phyloP scores from a whole-genome alignment of 2,797 vertebrate species.

The Rhinichthys osculus region DNA sequence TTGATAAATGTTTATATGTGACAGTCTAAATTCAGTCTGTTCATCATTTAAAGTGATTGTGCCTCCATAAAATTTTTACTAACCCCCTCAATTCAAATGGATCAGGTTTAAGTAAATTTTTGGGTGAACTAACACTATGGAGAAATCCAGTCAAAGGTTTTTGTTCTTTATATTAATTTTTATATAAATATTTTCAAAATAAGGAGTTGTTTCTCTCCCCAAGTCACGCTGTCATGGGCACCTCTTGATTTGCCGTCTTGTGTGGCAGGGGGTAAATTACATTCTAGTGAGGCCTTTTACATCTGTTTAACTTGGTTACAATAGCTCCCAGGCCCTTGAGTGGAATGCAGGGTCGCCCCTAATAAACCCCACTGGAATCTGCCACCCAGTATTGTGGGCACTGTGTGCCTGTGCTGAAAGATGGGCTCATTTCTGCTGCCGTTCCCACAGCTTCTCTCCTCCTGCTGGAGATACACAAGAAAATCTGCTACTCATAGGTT shows the following conservation, averaged over 20 bases:
- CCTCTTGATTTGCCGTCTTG: conserved; percentile 12
- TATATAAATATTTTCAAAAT: background rate
- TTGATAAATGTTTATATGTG: no score
- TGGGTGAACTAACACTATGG: background rate
- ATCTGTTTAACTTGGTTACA: conserved; percentile 58
- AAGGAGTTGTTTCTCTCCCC: background rate
- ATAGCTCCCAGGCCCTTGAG: conserved; percentile 69
- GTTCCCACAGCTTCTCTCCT: conserved; percentile 3
- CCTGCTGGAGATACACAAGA: conserved; percentile 24
- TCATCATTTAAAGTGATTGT: no score
- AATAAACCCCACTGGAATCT: conserved; percentile 73
- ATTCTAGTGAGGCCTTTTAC: conserved; percentile 39
- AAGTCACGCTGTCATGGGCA: background rate
- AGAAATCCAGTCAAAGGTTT: background rate
- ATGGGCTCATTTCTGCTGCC: conserved; percentile 47
- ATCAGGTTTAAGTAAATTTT: no score
- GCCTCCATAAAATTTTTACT: no score
- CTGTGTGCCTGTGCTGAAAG: conserved; percentile 55
- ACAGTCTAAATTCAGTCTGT: no score
- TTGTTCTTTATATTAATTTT: background rate
- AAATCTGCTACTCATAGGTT: conserved; percentile 34
- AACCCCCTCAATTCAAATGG: no score
- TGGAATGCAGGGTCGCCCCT: conserved; percentile 70
- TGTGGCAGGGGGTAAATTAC: conserved; percentile 40
- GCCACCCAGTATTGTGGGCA: conserved; percentile 69